Evolutionary conservation across 2,113 vertebrate species (phyloP).

Genomic region (Ailuropoda melanoleuca): DNA sequence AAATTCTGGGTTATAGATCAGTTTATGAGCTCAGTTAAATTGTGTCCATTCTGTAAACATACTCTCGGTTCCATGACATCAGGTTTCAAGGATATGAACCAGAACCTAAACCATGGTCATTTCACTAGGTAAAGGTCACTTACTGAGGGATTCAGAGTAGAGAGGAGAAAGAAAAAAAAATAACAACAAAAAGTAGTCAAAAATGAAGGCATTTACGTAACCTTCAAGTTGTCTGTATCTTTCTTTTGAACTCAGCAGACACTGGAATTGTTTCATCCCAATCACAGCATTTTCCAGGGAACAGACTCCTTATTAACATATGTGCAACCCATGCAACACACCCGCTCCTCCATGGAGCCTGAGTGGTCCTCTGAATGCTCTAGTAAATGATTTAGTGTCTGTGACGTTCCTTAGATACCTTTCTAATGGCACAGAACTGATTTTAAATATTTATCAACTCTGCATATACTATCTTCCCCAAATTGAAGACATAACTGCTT

Average conservation of each 20-base stretch:
- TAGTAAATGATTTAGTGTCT: neutral
- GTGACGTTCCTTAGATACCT: neutral
- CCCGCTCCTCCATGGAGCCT: neutral
- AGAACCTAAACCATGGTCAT: neutral
- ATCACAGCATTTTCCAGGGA: neutral
- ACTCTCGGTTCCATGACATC: neutral
- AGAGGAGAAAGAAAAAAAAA: neutral
- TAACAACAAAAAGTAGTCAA: neutral
- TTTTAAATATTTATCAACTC: conserved; percentile 12
- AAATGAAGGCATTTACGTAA: neutral
- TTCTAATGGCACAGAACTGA: neutral
- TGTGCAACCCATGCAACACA: neutral
- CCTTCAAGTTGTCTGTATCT: neutral
- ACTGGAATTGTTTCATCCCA: neutral
- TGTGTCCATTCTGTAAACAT: neutral
- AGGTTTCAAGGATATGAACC: neutral
- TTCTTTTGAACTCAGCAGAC: neutral
- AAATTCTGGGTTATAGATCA: neutral
- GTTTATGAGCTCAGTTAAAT: neutral
- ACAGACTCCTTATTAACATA: neutral
- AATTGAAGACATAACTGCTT: neutral
- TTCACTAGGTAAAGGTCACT: neutral
- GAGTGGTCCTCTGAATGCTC: neutral
- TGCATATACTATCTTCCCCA: neutral
- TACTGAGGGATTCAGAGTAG: neutral